phyloP scores from a whole-genome alignment of 2,797 vertebrate species.

The Pipistrellus pygmaeus region DNA sequence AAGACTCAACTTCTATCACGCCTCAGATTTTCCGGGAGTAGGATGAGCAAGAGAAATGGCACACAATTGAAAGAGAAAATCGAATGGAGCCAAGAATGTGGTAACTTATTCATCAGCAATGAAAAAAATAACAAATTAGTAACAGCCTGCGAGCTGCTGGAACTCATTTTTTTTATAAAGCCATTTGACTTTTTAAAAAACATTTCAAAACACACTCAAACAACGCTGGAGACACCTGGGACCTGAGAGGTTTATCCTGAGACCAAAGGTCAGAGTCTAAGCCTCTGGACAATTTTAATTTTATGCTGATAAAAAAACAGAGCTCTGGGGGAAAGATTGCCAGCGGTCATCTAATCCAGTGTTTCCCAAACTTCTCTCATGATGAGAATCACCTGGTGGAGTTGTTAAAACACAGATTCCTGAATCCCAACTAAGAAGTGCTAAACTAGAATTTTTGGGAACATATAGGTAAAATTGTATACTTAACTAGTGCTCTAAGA shows the following conservation, averaged over 20 bases:
- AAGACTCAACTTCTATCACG: too few relatives aligned
- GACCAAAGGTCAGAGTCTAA: constrained; percentile 44
- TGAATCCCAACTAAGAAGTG: too few relatives aligned
- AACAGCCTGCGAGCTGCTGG: background rate
- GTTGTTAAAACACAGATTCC: too few relatives aligned
- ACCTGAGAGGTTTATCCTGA: constrained; percentile 20
- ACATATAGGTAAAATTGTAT: too few relatives aligned
- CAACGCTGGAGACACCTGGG: background rate
- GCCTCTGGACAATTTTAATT: background rate
- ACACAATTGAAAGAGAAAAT: constrained; percentile 45
- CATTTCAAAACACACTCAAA: constrained; percentile 37
- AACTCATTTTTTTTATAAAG: constrained; percentile 54
- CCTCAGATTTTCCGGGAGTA: constrained; percentile 39
- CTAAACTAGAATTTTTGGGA: too few relatives aligned
- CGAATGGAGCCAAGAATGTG: constrained; percentile 19
- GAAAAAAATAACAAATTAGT: constrained; percentile 62
- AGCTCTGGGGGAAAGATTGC: background rate
- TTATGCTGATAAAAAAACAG: background rate
- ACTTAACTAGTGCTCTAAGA: too few relatives aligned
- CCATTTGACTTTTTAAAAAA: background rate
- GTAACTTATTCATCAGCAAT: constrained; percentile 52
- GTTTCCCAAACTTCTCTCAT: too few relatives aligned
- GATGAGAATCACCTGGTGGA: too few relatives aligned
- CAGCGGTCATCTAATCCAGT: background rate
- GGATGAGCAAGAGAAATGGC: constrained; percentile 33